A percentile compares a stretch with the other conserved stretches of the same genome.
phyloP scores from a whole-genome alignment of 2,888 invertebrate genomes.

The Cantharis rustica region DNA sequence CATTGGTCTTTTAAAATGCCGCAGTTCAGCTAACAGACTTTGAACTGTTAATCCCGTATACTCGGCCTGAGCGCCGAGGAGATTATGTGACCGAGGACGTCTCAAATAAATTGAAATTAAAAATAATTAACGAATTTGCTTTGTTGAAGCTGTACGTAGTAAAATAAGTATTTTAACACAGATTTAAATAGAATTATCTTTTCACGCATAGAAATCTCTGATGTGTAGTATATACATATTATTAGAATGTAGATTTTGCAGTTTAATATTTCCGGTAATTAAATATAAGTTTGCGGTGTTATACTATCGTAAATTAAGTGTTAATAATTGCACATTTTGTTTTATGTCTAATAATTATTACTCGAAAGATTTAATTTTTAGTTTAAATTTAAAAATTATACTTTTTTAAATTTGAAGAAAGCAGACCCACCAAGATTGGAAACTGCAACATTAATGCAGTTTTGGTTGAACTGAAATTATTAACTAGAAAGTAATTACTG shows the following conservation, averaged over 20 bases:
- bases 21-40: no score
- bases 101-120: no score
- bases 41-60: no score
- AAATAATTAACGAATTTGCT: no score
- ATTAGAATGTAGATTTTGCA: not conserved
- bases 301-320: not conserved
- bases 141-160: not conserved
- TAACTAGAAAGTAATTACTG: not conserved
- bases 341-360: not conserved
- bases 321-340: not conserved
- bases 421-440: no score
- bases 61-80: no score
- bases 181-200: not conserved
- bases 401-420: not conserved
- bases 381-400: not conserved
- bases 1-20: no score
- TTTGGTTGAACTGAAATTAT: not conserved
- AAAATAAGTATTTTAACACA: not conserved
- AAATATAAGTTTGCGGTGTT: not conserved
- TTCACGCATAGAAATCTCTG: not conserved
- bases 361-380: not conserved
- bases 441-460: no score
- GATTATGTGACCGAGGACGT: no score
- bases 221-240: not conserved
- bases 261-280: not conserved